Evolutionary conservation across 2,113 vertebrate species (phyloP), one percentile per base, ranked within the genome.

Genomic region (Oryzias javanicus): DNA sequence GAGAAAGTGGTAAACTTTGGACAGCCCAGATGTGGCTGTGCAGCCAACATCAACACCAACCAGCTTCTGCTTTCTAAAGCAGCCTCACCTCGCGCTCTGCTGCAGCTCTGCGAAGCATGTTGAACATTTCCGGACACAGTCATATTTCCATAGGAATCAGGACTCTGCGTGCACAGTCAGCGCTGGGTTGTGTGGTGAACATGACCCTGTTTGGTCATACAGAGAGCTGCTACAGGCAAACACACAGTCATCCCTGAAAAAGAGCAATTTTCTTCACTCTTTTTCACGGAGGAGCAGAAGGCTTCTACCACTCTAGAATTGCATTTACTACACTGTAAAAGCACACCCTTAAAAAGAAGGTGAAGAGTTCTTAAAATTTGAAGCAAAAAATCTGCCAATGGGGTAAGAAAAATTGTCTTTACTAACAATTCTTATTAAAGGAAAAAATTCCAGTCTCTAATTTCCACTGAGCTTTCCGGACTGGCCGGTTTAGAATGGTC

Each of bases 121-220:
- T 65, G 77, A 86, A 91, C 87, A 90, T 89, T 92, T 91, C 87
- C 90, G 89, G 84, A 81, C 72, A 85, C 78, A 71, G 79, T 71
- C 56, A 40, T 79, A 78, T 85, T 87, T 90, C 79, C 78, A 76
- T 71, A 56, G 53, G 69, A 70, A 67, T 62, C 29, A 35, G 44
- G 65, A 55, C 59, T 67, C 60, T 18, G 55, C 35, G 49, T 72
- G 65, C 56, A 16, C 22, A 59, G 53, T 67, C 61, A 56, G 51
- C 42, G 15, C 50, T 7, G 57, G 53, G 53, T 58, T 60, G 48
- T 71, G 59, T 55, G 55, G 66, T 74, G 65, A 81, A 74, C 56
- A 70, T 76, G 73, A 79, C 74, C 79, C 71, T 76, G 64, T 71
- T 77, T 75, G 80, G 71, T 72, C 60, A 74, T 74, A 45, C 35